phyloP scores from a whole-genome alignment of 2,888 invertebrate species.

The Eudemis profundana region DNA sequence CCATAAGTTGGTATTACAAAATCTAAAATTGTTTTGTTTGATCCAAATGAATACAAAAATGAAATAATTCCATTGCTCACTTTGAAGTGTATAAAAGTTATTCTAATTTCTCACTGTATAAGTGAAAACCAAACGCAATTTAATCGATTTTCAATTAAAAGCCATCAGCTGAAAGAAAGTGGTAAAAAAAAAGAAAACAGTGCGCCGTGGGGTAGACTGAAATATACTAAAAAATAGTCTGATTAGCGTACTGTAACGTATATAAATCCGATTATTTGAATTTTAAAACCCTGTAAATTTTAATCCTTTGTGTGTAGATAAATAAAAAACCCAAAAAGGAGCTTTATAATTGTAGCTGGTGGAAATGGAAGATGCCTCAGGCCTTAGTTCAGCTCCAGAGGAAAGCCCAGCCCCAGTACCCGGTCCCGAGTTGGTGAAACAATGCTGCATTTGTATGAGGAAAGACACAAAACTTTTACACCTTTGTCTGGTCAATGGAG shows the following conservation, averaged over 20 bases:
- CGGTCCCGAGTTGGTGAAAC: conserved; percentile 14
- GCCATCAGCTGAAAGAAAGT: conserved; percentile 1
- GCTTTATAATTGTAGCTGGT: no score
- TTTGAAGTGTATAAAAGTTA: neutral
- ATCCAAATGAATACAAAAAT: neutral
- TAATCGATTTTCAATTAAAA: conserved; percentile 33
- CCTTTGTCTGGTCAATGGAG: conserved; percentile 38
- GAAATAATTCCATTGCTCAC: no score
- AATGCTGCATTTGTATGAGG: conserved; percentile 40
- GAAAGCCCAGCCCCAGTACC: neutral
- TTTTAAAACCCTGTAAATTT: no score
- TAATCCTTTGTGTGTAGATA: no score
- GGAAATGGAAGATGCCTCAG: neutral
- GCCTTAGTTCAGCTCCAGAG: neutral
- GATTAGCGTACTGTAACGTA: neutral
- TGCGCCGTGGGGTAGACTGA: conserved; percentile 3
- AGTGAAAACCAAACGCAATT: conserved; percentile 26
- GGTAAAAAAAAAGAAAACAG: conserved; percentile 26
- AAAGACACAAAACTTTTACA: conserved; percentile 32
- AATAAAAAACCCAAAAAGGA: no score
- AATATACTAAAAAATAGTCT: neutral
- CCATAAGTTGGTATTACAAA: neutral
- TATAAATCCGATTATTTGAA: no score
- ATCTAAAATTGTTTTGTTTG: neutral
- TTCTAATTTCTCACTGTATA: neutral